Conservation (phyloP, 2,797 vertebrate species). For the Chrosomus eos region DNA sequence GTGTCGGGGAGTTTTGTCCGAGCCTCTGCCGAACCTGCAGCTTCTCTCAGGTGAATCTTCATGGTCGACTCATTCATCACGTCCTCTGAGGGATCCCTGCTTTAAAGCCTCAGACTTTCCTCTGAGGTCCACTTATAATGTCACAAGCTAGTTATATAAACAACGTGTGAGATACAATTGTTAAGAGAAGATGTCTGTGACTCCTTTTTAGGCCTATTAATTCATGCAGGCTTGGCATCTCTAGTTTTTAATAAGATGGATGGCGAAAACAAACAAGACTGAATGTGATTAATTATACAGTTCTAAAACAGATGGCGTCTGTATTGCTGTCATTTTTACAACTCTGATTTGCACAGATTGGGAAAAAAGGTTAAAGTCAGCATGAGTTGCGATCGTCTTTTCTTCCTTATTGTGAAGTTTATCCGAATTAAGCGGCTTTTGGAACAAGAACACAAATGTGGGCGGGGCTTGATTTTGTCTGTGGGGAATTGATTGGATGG, state of each 20-base stretch:
- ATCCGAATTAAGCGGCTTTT: background rate
- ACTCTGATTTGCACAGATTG: background rate
- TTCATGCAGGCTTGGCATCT: background rate
- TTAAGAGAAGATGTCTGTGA: background rate
- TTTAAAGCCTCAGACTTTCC: background rate
- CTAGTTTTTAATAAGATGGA: background rate
- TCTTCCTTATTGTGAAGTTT: background rate
- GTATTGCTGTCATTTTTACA: background rate
- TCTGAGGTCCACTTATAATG: background rate
- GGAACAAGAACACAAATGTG: background rate
- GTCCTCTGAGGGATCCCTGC: background rate
- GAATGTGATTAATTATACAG: background rate
- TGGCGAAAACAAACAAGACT: background rate
- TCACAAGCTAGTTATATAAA: background rate
- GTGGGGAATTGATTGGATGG: no score
- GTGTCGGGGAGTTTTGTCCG: slow-evolving; percentile 92
- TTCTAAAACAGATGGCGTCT: background rate
- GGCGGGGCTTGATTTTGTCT: background rate
- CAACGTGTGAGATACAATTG: background rate
- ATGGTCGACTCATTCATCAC: background rate
- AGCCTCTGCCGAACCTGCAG: slow-evolving; percentile 91
- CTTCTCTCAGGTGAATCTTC: slow-evolving; percentile 86
- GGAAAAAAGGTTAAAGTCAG: background rate
- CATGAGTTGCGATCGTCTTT: background rate
- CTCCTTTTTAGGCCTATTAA: background rate